Base-by-base conservation (phyloP, 2,888 invertebrate genomes). In the Horisme vitalbata region DNA sequence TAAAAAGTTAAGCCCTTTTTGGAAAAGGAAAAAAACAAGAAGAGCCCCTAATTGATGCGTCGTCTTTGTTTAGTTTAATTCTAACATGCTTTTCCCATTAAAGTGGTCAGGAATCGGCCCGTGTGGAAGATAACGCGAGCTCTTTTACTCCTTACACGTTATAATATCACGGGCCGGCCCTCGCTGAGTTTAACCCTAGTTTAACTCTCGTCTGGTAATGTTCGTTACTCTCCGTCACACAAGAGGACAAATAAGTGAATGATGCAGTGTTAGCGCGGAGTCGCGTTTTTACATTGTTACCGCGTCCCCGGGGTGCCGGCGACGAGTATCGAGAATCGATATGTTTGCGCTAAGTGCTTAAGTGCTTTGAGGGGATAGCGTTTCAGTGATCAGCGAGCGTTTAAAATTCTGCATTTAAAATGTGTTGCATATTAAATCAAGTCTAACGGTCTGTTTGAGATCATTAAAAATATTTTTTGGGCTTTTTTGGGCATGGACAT, bases 31-130 rank as follows among this genome's bases (percentile, higher is more conserved):
- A 76, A 84, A 79, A 77, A 59, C 55, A 66, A 79, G 71, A 71
- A 74, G 70, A 75, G 76, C 68, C 80, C 81, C 87, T 90, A 90
- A 90, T 90, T 90, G 90, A 90, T 90, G 90, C 89, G 87, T 90
- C 86, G 87, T 85, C 89, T 90, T 89, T 89, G 89, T 88, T 90
- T 88, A 90, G 90, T 86, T 90, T 88, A 89, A 90, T 89, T 90
- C 89, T 86, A 87, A 90, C 90, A 90, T 88, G 90, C 79, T 90
- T 90, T 89, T 87, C 87, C 90, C 90, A 90, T 90, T 90, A 90
- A 88, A 88, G 82, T 86, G 87, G 86, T 83, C 86, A 86, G 86
- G 82, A 86, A 83, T 86, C 83, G 81, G 75, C 70, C 70, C 75
- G 79, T 79, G 76, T 81, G 66, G 66, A 69, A 87, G 88, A 88